These are phyloP conservation scores for Liolophura sinensis DNA, from an alignment of 1,140 invertebrate genomes.

Conservation along the genomic window DNA sequence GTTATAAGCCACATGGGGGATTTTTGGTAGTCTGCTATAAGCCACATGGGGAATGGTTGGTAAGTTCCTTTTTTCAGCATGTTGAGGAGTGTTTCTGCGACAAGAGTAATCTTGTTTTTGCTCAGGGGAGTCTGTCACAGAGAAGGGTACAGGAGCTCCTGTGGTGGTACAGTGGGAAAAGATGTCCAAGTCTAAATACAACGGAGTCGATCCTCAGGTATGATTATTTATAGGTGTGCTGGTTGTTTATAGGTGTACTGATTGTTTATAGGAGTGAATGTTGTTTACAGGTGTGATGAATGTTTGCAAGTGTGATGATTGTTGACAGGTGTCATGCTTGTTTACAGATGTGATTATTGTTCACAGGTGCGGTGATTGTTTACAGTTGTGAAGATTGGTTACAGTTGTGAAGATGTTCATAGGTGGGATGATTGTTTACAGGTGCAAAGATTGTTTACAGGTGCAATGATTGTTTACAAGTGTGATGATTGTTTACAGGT, in stretches of 20 bases:
- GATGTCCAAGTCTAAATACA: conserved; percentile 99
- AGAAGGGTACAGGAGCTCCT: conserved; percentile 69
- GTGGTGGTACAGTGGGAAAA: conserved; percentile 88
- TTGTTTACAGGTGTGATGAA: conserved; percentile 51
- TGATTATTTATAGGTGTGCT: not conserved
- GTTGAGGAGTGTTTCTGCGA: not conserved
- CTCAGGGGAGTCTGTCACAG: conserved; percentile 63
- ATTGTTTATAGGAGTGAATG: not conserved
- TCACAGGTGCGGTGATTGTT: not conserved
- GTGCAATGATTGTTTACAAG: not conserved
- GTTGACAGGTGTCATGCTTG: conserved; percentile 51
- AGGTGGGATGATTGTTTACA: conserved; percentile 34
- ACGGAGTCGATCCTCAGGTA: conserved; percentile 90
- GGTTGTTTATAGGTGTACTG: not conserved
- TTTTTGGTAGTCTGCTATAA: no score
- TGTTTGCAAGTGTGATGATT: not conserved
- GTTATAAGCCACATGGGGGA: no score
- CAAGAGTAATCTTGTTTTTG: conserved; percentile 14
- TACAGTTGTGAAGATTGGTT: conserved; percentile 51
- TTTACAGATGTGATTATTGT: not conserved
- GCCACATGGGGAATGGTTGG: no score
- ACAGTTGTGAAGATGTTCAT: not conserved
- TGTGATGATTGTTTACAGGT: not conserved
- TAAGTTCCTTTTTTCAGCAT: not conserved
- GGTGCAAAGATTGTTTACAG: conserved; percentile 33